Percentiles rank a stretch among this genome's conserved stretches.
Evolutionary conservation across 2,797 vertebrate species (phyloP).

Genomic region (Petrocephalus sullivani): DNA sequence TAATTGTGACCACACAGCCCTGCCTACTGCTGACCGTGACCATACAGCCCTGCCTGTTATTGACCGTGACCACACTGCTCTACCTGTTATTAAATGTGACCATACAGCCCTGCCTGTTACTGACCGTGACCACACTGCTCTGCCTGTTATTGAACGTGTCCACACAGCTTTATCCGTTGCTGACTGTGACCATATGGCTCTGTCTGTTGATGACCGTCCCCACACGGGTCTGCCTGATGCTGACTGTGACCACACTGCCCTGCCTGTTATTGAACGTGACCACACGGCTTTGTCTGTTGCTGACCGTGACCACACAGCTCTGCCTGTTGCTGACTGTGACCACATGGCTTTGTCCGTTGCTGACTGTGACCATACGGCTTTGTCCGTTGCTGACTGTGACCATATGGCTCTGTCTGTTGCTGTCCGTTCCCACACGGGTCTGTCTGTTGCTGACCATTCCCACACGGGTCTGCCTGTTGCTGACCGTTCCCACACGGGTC

Average conservation of each 20-base stretch:
- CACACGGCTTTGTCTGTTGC: background rate
- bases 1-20: background rate
- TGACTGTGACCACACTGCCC: background rate
- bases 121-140: too few species aligned
- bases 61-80: background rate
- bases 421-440: background rate
- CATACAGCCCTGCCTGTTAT: background rate
- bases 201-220: background rate
- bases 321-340: background rate
- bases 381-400: background rate
- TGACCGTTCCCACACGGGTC: background rate
- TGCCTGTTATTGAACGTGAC: background rate
- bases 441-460: background rate
- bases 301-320: background rate
- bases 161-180: background rate
- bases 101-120: background rate
- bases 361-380: background rate
- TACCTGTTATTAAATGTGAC: background rate
- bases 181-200: background rate
- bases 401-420: background rate
- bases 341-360: background rate
- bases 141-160: too few species aligned
- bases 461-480: too few species aligned
- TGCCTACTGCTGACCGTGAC: background rate
- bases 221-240: background rate